Conservation (phyloP, 1,140 invertebrate genomes). For the Drosophila watanabei region DNA sequence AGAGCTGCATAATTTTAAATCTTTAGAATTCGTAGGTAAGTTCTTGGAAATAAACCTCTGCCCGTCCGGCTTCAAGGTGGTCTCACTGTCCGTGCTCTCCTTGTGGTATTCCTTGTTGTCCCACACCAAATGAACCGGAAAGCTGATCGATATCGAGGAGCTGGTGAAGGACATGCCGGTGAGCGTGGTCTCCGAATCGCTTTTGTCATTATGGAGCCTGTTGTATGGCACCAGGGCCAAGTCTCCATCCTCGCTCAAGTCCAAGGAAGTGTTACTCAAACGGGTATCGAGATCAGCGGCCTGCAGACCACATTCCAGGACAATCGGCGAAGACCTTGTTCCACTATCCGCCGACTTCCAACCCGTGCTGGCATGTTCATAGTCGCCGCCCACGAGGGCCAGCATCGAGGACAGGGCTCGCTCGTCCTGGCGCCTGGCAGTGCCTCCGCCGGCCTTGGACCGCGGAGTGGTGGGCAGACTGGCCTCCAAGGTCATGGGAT, state of each 20-base stretch:
- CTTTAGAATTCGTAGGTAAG: not conserved
- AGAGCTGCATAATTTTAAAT: not conserved
- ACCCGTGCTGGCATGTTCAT: not conserved
- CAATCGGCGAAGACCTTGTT: slow-evolving; percentile 10
- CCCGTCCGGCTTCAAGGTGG: slow-evolving; percentile 57
- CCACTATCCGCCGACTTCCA: slow-evolving; percentile 31
- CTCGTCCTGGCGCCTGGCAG: not conserved
- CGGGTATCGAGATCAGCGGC: not conserved
- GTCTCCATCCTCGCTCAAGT: not conserved
- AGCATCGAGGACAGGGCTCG: slow-evolving; percentile 14
- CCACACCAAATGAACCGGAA: slow-evolving; percentile 60
- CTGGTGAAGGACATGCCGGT: not conserved
- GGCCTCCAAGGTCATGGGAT: not conserved
- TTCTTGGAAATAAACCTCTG: slow-evolving; percentile 12
- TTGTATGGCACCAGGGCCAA: slow-evolving; percentile 46
- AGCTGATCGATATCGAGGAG: slow-evolving; percentile 43
- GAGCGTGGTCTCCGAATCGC: slow-evolving; percentile 29
- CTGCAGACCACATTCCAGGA: slow-evolving; percentile 19
- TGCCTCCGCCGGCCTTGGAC: slow-evolving; percentile 56
- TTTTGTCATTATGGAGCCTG: not conserved
- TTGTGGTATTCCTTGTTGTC: slow-evolving; percentile 34
- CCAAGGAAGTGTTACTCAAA: not conserved
- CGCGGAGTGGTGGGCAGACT: slow-evolving; percentile 13
- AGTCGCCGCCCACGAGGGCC: slow-evolving; percentile 4
- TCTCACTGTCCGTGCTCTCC: slow-evolving; percentile 58